A percentile compares a stretch with the other conserved stretches of the same genome.
Evolutionary conservation across 2,113 vertebrate species (phyloP).

Genomic region (Malurus melanocephalus): DNA sequence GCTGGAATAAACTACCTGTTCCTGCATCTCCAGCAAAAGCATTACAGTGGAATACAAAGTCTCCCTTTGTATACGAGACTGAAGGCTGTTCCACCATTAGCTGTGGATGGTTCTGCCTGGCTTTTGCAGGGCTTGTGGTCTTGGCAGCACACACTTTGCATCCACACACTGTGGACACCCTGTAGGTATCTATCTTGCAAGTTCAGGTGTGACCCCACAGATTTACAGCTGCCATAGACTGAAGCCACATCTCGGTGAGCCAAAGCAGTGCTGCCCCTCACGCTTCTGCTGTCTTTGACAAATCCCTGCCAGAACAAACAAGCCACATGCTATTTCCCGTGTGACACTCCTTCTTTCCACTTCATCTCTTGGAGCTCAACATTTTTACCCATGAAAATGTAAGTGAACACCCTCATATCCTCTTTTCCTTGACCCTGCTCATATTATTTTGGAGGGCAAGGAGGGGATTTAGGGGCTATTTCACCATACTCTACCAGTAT

Average conservation of each 20-base stretch:
- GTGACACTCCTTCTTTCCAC: not conserved
- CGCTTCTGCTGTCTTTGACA: not conserved
- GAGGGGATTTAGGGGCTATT: not conserved
- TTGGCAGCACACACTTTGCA: not conserved
- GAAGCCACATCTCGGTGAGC: not conserved
- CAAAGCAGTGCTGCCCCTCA: not conserved
- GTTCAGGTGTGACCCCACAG: not conserved
- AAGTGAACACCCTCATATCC: not conserved
- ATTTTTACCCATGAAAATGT: not conserved
- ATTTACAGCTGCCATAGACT: not conserved
- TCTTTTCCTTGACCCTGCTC: not conserved
- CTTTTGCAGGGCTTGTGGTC: not conserved
- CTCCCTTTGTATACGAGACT: not conserved
- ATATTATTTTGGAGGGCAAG: not conserved
- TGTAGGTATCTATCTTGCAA: not conserved
- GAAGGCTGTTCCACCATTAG: not conserved
- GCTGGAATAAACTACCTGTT: not conserved
- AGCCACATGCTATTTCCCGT: not conserved
- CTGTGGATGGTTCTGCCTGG: fast-evolving
- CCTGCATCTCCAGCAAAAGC: not conserved
- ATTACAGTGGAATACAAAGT: not conserved
- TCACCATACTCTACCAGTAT: not conserved
- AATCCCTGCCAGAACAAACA: not conserved
- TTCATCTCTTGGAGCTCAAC: not conserved
- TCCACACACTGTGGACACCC: not conserved